These are phyloP conservation scores for Ammospiza nelsoni DNA, from an alignment of 2,113 vertebrate genomes.

Conservation along the genomic window DNA sequence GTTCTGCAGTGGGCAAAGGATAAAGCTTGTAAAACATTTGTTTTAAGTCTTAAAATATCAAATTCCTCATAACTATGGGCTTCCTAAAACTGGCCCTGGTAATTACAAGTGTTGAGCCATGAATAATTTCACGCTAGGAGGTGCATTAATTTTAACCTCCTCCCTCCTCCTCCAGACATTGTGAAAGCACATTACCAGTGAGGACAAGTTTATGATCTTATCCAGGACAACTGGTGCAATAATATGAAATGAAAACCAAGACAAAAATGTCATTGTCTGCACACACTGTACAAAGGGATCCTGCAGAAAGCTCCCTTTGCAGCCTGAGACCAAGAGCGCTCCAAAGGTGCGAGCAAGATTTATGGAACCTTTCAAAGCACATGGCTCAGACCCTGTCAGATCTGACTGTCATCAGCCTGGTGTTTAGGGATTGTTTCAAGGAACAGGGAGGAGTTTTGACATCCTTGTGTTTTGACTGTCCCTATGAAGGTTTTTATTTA, in stretches of 20 bases:
- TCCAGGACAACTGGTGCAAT: constrained; percentile 67
- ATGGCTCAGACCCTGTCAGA: not conserved
- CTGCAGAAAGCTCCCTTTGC: constrained; percentile 10
- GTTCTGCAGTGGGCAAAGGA: constrained; percentile 64
- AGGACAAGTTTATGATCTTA: constrained; percentile 71
- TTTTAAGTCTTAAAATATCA: constrained; percentile 86
- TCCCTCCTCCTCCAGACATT: constrained; percentile 49
- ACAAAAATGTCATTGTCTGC: constrained; percentile 65
- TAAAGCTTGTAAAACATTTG: constrained; percentile 79
- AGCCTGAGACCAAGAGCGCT: not conserved
- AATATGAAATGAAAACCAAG: constrained; percentile 58
- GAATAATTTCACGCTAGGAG: constrained; percentile 68
- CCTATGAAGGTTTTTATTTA: not conserved
- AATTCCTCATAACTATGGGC: constrained; percentile 74
- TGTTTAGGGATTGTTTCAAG: not conserved
- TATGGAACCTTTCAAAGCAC: constrained; percentile 13
- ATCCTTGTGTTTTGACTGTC: not conserved
- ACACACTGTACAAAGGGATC: constrained; percentile 28
- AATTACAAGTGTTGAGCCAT: constrained; percentile 74
- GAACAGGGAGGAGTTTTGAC: not conserved
- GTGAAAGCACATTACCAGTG: constrained; percentile 51
- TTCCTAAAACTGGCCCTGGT: constrained; percentile 67
- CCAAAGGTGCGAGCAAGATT: constrained; percentile 23
- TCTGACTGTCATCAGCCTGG: not conserved
- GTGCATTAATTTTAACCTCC: constrained; percentile 43